A percentile compares a stretch with the other conserved stretches of the same genome.
These are phyloP conservation scores for Corvus moneduloides DNA, from an alignment of 2,113 vertebrate genomes.

Conservation along the genomic window DNA sequence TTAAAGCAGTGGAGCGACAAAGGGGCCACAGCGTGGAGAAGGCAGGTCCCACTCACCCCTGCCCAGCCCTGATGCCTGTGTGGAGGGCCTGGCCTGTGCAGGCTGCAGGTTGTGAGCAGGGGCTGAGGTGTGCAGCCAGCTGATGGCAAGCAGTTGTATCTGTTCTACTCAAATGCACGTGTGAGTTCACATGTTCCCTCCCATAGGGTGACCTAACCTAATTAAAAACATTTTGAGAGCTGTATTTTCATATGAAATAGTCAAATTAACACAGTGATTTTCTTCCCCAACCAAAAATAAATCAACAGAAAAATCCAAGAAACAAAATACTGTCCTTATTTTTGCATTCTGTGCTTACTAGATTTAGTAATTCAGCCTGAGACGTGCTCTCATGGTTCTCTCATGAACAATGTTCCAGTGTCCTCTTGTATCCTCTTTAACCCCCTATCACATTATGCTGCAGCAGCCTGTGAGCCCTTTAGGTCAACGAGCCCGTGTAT, in stretches of 20 bases:
- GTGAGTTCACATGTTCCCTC: background rate
- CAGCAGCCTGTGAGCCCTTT: background rate
- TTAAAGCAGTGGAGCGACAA: background rate
- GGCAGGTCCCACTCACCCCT: background rate
- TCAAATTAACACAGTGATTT: background rate
- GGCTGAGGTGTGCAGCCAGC: background rate
- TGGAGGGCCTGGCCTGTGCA: too few species aligned
- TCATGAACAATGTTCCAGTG: background rate
- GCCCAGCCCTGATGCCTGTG: rapidly evolving
- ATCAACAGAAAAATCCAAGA: background rate
- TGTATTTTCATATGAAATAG: background rate
- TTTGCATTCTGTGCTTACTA: background rate
- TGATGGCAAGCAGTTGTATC: background rate
- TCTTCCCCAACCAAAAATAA: background rate
- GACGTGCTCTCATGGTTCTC: background rate
- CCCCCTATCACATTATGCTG: background rate
- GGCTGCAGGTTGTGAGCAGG: rapidly evolving
- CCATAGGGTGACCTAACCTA: background rate
- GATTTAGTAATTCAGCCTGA: background rate
- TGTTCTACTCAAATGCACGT: background rate
- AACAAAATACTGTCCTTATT: background rate
- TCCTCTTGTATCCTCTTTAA: background rate
- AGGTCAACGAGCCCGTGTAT: background rate
- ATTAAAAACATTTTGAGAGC: background rate
- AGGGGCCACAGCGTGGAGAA: background rate